Evolutionary conservation across 2,113 vertebrate species (phyloP), one percentile per base, ranked within the genome.

Genomic region (Urocitellus parryii): DNA sequence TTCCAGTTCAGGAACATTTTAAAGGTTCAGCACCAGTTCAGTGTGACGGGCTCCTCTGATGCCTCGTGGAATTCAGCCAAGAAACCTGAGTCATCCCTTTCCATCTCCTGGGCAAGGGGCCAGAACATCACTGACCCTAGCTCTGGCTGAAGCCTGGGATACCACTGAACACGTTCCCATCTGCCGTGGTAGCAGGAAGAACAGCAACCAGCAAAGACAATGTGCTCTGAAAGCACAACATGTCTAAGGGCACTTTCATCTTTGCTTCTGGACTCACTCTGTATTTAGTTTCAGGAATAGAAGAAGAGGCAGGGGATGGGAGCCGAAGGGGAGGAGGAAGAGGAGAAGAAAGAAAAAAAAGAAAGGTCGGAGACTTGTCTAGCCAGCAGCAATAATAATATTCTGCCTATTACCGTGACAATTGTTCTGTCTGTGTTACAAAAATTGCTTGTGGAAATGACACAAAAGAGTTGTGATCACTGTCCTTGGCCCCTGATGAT

Each of bases 41-140:
- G 45, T 73, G 34, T 51, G 12, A 97, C 92, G 56, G 76, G 25
- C 73, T 91, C 86, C 87, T 84, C 63, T 13, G 37, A 61, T 27
- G 74, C 53, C 68, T 90, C 78, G 9, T 97, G 97, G 91, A 96
- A 63, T 91, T 89, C 51, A 91, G 39, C 70, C 96, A 91, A 58
- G 74, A 96, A 74, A 45, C 48, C 32, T 86, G 95, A 98, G 61
- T 97, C 96, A 97, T 83, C 76, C 86, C 78, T 72, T 91, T 91
- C 58, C 79, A 94, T 79, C 39, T 95, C 74, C 96, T 90, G 93
- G 95, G 96, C 83, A 76, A 94, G 76, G 67, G 51, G 93, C 96
- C 97, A 94, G 58, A 79, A 88, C 11, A 37, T 89, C 93, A 61
- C 58, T 86, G 94, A 96, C 94, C 96, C 85, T 48, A 78, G 61